phyloP scores from a whole-genome alignment of 2,888 invertebrate species.

The Glyphotaelius pellucidus region DNA sequence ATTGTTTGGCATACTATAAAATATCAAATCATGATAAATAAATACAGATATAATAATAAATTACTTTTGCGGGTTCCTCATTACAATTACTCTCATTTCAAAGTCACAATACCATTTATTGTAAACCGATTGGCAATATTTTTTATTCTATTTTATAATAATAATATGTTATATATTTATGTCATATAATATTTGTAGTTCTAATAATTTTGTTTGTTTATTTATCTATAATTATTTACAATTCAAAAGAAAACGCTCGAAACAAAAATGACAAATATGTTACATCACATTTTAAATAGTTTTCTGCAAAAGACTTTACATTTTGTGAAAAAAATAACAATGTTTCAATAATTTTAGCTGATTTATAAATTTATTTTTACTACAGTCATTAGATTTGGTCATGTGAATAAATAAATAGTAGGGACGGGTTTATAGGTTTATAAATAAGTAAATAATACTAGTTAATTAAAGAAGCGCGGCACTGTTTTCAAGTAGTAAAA shows the following conservation, averaged over 20 bases:
- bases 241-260: neutral
- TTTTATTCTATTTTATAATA: neutral
- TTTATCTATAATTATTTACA: neutral
- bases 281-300: neutral
- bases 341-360: neutral
- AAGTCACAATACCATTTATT: neutral
- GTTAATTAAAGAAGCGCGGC: neutral
- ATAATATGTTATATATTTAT: neutral
- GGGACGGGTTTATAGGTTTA: neutral
- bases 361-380: neutral
- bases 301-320: neutral
- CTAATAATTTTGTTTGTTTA: neutral
- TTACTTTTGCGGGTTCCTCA: neutral
- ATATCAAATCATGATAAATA: neutral
- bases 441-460: neutral
- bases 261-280: neutral
- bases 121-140: slow-evolving; percentile 2
- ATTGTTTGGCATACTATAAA: neutral
- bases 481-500: neutral
- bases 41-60: neutral
- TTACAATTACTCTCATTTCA: neutral
- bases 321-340: neutral
- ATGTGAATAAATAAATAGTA: neutral
- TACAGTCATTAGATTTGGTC: neutral
- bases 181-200: neutral